phyloP scores from a whole-genome alignment of 2,888 invertebrate genomes.

The Lasius platythorax region DNA sequence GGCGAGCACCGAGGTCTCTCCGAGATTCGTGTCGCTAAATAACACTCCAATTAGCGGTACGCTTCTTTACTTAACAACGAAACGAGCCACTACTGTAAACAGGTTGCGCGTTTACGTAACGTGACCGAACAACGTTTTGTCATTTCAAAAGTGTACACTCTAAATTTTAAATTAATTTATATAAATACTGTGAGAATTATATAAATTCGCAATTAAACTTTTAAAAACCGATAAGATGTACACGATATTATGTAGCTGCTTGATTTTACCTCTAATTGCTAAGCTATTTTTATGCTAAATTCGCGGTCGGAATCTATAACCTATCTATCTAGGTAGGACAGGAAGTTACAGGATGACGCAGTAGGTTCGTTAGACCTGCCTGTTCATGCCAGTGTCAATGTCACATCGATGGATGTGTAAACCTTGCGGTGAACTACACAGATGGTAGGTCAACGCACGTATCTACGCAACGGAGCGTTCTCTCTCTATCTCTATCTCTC shows the following conservation, averaged over 20 bases:
- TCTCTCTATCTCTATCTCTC: neutral
- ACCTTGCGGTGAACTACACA: conserved; percentile 48
- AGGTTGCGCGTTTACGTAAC: neutral
- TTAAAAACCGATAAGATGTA: neutral
- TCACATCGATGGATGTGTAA: conserved; percentile 54
- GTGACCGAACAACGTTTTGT: neutral
- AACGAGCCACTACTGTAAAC: neutral
- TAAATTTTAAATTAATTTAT: neutral
- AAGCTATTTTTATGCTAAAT: conserved; percentile 28
- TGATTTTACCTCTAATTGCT: neutral
- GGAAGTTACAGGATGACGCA: conserved; percentile 62
- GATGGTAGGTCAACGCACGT: conserved; percentile 64
- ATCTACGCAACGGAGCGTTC: conserved; percentile 36
- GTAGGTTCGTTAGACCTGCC: conserved; percentile 61
- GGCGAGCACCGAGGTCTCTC: neutral
- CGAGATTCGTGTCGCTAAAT: conserved; percentile 17
- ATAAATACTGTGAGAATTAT: neutral
- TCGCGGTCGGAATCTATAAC: neutral
- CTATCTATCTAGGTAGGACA: conserved; percentile 55
- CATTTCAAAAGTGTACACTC: neutral
- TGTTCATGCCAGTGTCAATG: conserved; percentile 71
- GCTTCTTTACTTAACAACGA: neutral
- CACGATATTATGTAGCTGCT: neutral
- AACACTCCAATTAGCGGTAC: conserved; percentile 35
- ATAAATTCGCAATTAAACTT: no score